Conservation (phyloP, 2,888 invertebrate species). For the Apantesis nais region DNA sequence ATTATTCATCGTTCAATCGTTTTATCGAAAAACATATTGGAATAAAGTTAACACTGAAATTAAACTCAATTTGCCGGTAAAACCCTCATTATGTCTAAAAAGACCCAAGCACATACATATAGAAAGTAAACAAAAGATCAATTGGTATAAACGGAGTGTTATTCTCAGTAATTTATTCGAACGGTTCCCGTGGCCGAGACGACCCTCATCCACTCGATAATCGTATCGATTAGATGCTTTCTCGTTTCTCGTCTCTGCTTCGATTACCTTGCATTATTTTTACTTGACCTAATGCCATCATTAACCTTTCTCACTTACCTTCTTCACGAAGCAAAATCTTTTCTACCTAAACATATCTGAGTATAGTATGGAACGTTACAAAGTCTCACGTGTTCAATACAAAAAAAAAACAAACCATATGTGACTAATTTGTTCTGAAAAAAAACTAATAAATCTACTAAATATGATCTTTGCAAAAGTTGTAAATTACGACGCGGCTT, state of each 20-base stretch:
- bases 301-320: conserved; percentile 36
- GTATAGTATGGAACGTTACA: conserved; percentile 14
- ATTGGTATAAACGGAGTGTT: conserved; percentile 50
- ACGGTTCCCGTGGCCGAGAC: conserved; percentile 58
- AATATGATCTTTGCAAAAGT: conserved; percentile 57
- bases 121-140: conserved; percentile 50
- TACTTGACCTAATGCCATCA: conserved; percentile 44
- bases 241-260: conserved; percentile 54
- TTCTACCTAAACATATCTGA: conserved; percentile 14
- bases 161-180: conserved; percentile 62
- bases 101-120: conserved; percentile 18
- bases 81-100: not conserved
- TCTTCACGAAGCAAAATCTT: conserved; percentile 29
- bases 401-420: conserved; percentile 38
- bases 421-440: conserved; percentile 36
- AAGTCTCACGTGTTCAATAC: conserved; percentile 30
- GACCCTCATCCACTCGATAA: conserved; percentile 68
- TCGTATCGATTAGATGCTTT: conserved; percentile 71
- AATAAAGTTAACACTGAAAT: not conserved
- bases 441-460: conserved; percentile 56
- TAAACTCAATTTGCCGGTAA: not conserved
- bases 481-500: conserved; percentile 58
- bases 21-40: not conserved
- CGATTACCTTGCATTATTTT: conserved; percentile 50
- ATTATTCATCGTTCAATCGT: not conserved